Evolutionary conservation across 2,113 vertebrate genomes (phyloP).

Genomic region (Panurus biarmicus): DNA sequence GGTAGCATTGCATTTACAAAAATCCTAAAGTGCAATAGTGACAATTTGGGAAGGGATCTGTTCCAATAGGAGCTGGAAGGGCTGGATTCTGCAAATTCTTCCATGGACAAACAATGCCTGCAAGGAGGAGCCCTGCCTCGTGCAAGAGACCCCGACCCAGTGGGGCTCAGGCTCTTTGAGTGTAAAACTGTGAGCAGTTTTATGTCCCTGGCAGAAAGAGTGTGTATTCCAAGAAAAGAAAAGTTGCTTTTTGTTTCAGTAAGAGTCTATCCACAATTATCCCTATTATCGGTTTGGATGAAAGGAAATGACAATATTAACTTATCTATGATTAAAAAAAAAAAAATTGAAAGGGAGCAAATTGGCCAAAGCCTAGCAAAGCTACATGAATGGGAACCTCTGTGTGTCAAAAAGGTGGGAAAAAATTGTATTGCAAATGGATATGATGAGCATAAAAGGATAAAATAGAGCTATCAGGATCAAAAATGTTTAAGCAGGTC

Average conservation of each 20-base stretch:
- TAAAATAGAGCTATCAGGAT: background rate
- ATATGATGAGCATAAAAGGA: background rate
- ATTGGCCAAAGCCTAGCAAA: background rate
- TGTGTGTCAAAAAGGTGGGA: background rate
- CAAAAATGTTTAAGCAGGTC: background rate
- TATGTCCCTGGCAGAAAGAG: background rate
- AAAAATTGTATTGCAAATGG: background rate
- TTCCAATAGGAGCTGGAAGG: background rate
- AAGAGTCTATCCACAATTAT: background rate
- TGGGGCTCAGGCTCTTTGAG: background rate
- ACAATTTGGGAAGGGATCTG: background rate
- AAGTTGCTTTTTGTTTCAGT: background rate
- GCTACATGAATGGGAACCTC: background rate
- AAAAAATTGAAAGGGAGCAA: background rate
- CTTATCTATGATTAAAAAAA: background rate
- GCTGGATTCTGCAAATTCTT: background rate
- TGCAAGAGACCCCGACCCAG: too few relatives aligned
- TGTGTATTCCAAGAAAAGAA: background rate
- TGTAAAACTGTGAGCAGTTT: too few relatives aligned
- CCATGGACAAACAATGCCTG: background rate
- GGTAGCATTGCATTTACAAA: background rate
- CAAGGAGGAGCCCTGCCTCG: background rate
- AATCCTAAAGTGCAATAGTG: accelerated
- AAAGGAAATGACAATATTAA: background rate
- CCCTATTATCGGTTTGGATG: background rate